phyloP scores from a whole-genome alignment of 2,113 vertebrate genomes.

The Mastomys coucha region DNA sequence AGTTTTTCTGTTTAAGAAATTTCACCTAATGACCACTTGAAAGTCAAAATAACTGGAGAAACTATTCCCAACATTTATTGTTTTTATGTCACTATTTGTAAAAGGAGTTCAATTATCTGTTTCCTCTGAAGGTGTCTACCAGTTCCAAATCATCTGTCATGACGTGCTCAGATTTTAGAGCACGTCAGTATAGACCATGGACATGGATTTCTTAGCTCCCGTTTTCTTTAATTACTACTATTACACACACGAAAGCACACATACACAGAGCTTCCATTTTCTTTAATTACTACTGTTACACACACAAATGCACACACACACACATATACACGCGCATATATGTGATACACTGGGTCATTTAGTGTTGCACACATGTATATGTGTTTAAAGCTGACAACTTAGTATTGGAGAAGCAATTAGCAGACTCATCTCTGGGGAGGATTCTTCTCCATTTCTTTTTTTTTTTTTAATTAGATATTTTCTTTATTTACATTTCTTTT shows the following conservation, averaged over 20 bases:
- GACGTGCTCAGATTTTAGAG: not conserved
- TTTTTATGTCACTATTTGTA: not conserved
- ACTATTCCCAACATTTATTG: constrained; percentile 30
- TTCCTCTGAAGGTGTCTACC: constrained; percentile 7
- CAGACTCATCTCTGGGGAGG: not conserved
- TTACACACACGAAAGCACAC: not conserved
- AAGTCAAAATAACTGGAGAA: constrained; percentile 32
- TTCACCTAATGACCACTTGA: not conserved
- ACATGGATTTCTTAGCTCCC: not conserved
- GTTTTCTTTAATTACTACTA: not conserved
- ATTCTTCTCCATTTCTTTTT: not conserved
- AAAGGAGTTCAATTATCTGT: constrained; percentile 9
- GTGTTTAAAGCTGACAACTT: not conserved
- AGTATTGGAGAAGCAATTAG: not conserved
- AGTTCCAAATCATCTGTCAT: not conserved
- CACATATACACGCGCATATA: not conserved
- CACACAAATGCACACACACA: no score
- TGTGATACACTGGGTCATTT: not conserved
- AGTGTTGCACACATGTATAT: not conserved
- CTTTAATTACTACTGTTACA: not conserved
- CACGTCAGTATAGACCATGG: not conserved
- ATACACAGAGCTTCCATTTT: not conserved
- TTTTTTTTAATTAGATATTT: no score
- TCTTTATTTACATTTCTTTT: no score
- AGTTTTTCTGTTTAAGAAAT: constrained; percentile 27